Base-by-base conservation (phyloP, 2,113 vertebrate genomes). In the Melospiza melodia region DNA sequence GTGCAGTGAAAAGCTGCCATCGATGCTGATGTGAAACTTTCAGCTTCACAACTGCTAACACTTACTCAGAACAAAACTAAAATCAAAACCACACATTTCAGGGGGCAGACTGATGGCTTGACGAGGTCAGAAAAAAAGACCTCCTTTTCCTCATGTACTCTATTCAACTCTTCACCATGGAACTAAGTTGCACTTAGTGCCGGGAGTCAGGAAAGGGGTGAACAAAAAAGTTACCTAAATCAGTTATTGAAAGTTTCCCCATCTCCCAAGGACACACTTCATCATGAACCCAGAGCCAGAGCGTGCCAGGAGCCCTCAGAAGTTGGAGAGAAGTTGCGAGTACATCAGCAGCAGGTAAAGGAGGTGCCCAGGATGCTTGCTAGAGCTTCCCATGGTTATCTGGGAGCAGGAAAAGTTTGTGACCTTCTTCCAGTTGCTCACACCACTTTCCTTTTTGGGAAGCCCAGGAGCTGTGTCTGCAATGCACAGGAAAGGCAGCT, bases 141-240 rank as follows among this genome's bases (percentile, higher is more conserved):
- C 9, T 77, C 52, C 9, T 81, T 74, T 81, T 58, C 28, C 22
- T 46, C 57, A 30, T 0, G 0, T 31, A 11, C 48, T 23, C 4
- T 31, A 48, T 66, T 75, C 61, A 78, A 43, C 0, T 12, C 46
- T 57, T 77, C 3, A 2, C 15, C 9, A 6, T 0, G 0, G 22
- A 61, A 73, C 27, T 49, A 68, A 76, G 22, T 33, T 69, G 31
- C 12, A 61, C 28, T 46, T 49, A 3, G 18, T 31, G 27, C 67
- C 57, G 23, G 28, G 9, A 80, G 31, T 18, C 49, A 31, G 37
- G 41, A 55, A 82, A 83, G 5, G 12, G 15, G 17, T 66, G 35
- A 92, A 83, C 10, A 65, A 77, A 28, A 44, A 84, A 78, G 28
- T 37, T 46, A 51, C 55, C 52, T 16, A 65, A 65, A 8, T 71